These are phyloP conservation scores for Anadara kagoshimensis DNA, from an alignment of 1,140 invertebrate species.

Conservation along the genomic window DNA sequence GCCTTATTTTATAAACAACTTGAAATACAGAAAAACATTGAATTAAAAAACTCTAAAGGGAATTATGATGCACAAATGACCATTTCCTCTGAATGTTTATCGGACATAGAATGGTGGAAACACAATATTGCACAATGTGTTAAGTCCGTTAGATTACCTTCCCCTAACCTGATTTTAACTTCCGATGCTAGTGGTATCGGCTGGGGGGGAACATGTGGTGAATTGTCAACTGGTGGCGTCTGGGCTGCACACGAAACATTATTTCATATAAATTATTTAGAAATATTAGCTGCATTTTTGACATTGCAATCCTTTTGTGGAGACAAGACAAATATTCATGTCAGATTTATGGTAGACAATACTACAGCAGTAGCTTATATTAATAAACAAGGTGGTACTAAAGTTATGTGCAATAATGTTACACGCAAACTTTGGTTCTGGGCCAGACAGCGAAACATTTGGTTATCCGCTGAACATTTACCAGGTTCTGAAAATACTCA, in stretches of 20 bases:
- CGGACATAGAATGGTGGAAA: no score
- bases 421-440: constrained; percentile 43
- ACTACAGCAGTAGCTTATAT: constrained; percentile 41
- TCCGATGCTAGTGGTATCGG: constrained; percentile 14
- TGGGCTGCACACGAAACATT: constrained; percentile 12
- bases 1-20: no score
- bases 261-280: constrained; percentile 26
- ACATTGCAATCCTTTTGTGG: constrained; percentile 12
- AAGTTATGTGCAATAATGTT: constrained; percentile 28
- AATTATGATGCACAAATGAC: no score
- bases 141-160: background rate
- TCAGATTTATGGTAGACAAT: constrained; percentile 36
- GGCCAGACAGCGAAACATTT: constrained; percentile 39
- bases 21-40: no score
- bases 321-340: constrained; percentile 10
- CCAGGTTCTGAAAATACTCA: constrained; percentile 37
- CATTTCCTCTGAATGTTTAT: no score
- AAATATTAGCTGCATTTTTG: constrained; percentile 25
- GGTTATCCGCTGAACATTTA: constrained; percentile 32
- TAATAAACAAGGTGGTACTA: constrained; percentile 45
- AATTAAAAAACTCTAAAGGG: no score
- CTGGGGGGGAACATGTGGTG: background rate
- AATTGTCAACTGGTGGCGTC: constrained; percentile 4
- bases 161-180: background rate
- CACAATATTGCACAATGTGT: background rate